A percentile compares a stretch with the other conserved stretches of the same genome.
These are phyloP conservation scores for Nephrocerus scutellatus DNA, from an alignment of 2,888 invertebrate species.

Conservation along the genomic window DNA sequence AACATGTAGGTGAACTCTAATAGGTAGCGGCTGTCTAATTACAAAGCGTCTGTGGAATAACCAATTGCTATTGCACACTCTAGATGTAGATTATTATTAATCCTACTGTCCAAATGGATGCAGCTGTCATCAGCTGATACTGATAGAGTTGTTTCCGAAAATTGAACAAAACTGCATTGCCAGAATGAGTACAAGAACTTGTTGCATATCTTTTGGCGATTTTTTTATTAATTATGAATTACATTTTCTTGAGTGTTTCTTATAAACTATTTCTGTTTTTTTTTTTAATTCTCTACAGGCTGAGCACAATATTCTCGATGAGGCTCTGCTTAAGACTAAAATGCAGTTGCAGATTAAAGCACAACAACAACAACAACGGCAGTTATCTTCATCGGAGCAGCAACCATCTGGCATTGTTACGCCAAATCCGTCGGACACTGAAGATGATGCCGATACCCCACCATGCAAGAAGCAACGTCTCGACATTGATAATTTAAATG, in stretches of 20 bases:
- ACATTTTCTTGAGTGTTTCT: background rate
- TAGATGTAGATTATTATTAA: too few species aligned
- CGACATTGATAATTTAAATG: constrained; percentile 27
- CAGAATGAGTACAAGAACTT: constrained; percentile 7
- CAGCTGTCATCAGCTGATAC: too few species aligned
- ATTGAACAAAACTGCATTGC: constrained; percentile 1
- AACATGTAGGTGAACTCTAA: too few species aligned
- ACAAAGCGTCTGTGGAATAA: too few species aligned
- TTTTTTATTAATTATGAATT: background rate
- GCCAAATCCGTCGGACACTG: constrained; percentile 81
- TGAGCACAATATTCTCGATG: constrained; percentile 18
- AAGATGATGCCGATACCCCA: constrained; percentile 57
- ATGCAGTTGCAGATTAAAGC: constrained; percentile 17
- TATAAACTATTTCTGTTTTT: background rate
- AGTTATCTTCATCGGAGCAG: constrained; percentile 14
- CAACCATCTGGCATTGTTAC: constrained; percentile 51
- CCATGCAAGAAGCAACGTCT: constrained; percentile 47
- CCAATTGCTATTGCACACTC: too few species aligned
- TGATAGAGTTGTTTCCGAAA: too few species aligned
- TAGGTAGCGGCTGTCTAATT: too few species aligned
- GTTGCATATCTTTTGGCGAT: constrained; percentile 7
- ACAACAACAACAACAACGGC: constrained; percentile 21
- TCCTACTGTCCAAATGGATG: too few species aligned
- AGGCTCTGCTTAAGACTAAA: constrained; percentile 18
- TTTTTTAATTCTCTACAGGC: constrained; percentile 12